Evolutionary conservation across 2,888 invertebrate genomes (phyloP).

Genomic region (Euspilapteryx auroguttella): DNA sequence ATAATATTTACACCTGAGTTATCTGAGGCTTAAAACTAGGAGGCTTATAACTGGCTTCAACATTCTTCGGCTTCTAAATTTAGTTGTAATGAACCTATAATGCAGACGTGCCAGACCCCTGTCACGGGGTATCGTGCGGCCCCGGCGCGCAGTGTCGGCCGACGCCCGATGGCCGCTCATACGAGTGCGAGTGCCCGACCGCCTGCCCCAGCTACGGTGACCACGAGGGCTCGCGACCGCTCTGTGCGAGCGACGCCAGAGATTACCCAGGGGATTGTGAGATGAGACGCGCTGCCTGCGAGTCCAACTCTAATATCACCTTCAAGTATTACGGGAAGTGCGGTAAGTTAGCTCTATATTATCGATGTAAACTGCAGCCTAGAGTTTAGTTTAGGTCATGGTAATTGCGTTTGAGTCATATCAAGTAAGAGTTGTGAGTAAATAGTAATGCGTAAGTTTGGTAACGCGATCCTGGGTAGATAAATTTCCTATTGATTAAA

Average conservation of each 20-base stretch:
- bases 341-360: constrained; percentile 61
- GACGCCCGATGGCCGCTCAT: constrained; percentile 68
- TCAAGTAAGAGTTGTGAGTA: too few species aligned
- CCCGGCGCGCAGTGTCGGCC: constrained; percentile 76
- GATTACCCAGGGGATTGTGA: constrained; percentile 88
- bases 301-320: constrained; percentile 71
- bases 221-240: constrained; percentile 75
- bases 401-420: too few species aligned
- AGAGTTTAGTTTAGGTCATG: too few species aligned
- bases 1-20: too few species aligned
- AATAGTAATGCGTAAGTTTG: too few species aligned
- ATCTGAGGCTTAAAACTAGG: too few species aligned
- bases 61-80: too few species aligned
- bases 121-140: constrained; percentile 76
- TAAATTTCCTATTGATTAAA: too few species aligned
- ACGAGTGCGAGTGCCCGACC: constrained; percentile 77
- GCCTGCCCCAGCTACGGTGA: constrained; percentile 83
- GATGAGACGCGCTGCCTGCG: constrained; percentile 78
- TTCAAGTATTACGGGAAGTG: constrained; percentile 86
- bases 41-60: too few species aligned
- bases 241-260: constrained; percentile 82
- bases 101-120: constrained; percentile 68
- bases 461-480: too few species aligned
- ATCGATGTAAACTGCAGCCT: too few species aligned
- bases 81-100: too few species aligned